Percentiles rank a stretch among this genome's conserved stretches.
These are phyloP conservation scores for Dasypolia templi DNA, from an alignment of 2,888 invertebrate species.

Conservation along the genomic window DNA sequence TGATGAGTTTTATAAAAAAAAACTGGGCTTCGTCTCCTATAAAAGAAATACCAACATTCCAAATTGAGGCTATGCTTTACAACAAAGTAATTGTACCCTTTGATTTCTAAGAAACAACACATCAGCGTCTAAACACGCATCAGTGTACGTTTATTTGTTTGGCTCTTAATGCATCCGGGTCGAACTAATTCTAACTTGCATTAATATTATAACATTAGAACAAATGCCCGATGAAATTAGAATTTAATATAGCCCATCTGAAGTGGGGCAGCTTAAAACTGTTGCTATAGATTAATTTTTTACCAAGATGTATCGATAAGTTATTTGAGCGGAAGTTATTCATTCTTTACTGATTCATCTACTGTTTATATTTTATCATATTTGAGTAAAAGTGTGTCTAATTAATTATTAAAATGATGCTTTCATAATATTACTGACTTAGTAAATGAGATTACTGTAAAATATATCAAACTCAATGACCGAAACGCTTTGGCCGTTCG, in stretches of 20 bases:
- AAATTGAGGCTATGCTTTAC: slow-evolving; percentile 2
- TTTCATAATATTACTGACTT: slow-evolving; percentile 38
- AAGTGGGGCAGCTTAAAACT: slow-evolving; percentile 46
- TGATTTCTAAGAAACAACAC: slow-evolving; percentile 34
- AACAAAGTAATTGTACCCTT: slow-evolving; percentile 10
- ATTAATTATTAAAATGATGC: slow-evolving; percentile 40
- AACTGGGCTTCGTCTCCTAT: background rate
- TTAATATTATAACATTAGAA: slow-evolving; percentile 43
- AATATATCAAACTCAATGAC: slow-evolving; percentile 48
- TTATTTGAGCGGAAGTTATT: slow-evolving; percentile 51
- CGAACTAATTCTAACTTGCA: slow-evolving; percentile 36
- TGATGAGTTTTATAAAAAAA: background rate
- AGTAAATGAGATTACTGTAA: slow-evolving; percentile 39
- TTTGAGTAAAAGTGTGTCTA: slow-evolving; percentile 42
- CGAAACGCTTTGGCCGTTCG: slow-evolving; percentile 47
- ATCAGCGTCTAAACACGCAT: slow-evolving; percentile 33
- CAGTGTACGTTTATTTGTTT: slow-evolving; percentile 42
- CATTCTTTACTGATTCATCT: slow-evolving; percentile 44
- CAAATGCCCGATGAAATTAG: slow-evolving; percentile 38
- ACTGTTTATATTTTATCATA: slow-evolving; percentile 50
- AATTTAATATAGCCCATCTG: slow-evolving; percentile 40
- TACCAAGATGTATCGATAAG: slow-evolving; percentile 56
- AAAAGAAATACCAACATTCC: background rate
- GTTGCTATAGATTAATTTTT: slow-evolving; percentile 41
- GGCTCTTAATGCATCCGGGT: slow-evolving; percentile 38